phyloP scores from a whole-genome alignment of 2,888 invertebrate species.

The Xiphydria camelus region DNA sequence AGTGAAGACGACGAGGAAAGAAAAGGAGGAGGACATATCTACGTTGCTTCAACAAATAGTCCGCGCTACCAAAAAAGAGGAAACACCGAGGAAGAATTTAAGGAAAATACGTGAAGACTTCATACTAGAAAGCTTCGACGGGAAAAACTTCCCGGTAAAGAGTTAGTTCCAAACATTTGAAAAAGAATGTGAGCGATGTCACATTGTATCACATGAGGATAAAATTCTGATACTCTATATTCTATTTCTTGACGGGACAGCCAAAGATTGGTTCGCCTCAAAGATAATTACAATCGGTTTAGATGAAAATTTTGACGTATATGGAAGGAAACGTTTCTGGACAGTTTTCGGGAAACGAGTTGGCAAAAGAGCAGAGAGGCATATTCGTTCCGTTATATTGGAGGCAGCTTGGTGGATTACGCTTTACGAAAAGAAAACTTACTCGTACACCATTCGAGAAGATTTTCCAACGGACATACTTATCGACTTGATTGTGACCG shows the following conservation, averaged over 20 bases:
- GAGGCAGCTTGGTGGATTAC: slow-evolving; percentile 18
- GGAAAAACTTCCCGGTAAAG: slow-evolving; percentile 17
- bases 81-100: slow-evolving; percentile 10
- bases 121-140: slow-evolving; percentile 15
- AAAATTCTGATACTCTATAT: slow-evolving; percentile 19
- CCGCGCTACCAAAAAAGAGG: slow-evolving; percentile 14
- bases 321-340: slow-evolving; percentile 18
- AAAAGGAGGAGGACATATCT: slow-evolving; percentile 18
- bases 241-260: slow-evolving; percentile 18
- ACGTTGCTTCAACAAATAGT: slow-evolving; percentile 18
- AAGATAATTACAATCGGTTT: slow-evolving; percentile 20
- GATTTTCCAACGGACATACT: slow-evolving; percentile 15
- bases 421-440: slow-evolving; percentile 21
- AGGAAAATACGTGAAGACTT: slow-evolving; percentile 20
- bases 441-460: slow-evolving; percentile 17
- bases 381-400: slow-evolving; percentile 18
- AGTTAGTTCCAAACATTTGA: slow-evolving; percentile 20
- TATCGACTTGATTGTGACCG: slow-evolving; percentile 3
- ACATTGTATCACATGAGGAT: slow-evolving; percentile 17
- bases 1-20: too few relatives aligned
- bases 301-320: slow-evolving; percentile 13
- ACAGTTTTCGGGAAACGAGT: slow-evolving; percentile 19
- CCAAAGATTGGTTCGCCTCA: slow-evolving; percentile 20
- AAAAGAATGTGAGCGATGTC: slow-evolving; percentile 20
- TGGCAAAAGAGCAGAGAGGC: slow-evolving; percentile 19